Evolutionary conservation across 2,797 vertebrate genomes (phyloP).

Genomic region (Caiman crocodilus): DNA sequence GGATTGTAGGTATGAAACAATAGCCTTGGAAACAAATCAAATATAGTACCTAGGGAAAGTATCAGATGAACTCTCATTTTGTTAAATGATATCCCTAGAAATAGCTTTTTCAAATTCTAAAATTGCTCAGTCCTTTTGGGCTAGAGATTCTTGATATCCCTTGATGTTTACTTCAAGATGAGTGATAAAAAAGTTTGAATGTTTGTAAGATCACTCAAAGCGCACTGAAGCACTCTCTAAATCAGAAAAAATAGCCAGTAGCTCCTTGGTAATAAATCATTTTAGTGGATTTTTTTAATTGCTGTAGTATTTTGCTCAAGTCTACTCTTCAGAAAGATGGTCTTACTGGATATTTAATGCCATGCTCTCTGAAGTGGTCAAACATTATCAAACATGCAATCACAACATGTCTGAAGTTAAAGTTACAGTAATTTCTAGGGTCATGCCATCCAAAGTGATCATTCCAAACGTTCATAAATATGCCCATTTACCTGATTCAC

Average conservation of each 20-base stretch:
- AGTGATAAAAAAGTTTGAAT: background rate
- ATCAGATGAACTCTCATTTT: background rate
- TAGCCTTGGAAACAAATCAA: background rate
- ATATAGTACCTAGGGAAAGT: background rate
- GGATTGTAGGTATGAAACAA: background rate
- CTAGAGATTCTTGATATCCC: background rate
- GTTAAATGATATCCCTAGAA: background rate
- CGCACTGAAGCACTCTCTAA: background rate
- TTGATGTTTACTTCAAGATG: constrained; percentile 6
- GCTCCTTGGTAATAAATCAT: background rate
- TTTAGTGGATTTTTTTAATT: background rate
- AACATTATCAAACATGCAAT: background rate
- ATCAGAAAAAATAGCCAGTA: background rate
- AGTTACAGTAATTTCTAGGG: background rate
- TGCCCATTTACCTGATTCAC: background rate
- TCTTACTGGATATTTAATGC: background rate
- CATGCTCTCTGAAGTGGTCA: background rate
- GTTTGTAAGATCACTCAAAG: background rate
- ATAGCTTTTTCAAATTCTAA: background rate
- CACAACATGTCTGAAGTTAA: background rate
- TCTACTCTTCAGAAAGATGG: background rate
- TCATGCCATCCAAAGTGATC: background rate
- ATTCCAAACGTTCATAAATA: background rate
- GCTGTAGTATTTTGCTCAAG: fast-evolving
- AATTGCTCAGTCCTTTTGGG: background rate